Base-by-base conservation (phyloP, 2,888 invertebrate species). In the Sussaba pulchella region DNA sequence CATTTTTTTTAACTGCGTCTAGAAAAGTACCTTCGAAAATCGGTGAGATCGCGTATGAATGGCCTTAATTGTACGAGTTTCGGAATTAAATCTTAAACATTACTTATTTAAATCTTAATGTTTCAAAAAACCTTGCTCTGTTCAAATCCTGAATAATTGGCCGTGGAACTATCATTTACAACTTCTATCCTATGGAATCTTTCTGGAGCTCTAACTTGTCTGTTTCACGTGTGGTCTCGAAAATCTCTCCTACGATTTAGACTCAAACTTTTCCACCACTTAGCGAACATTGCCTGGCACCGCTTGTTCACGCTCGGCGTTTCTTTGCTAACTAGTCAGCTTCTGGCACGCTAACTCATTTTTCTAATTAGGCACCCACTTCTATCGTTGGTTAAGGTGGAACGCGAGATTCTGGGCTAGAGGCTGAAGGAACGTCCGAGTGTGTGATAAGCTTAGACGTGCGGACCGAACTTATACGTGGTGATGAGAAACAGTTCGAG, bases 361-460 rank as follows among this genome's bases (percentile, higher is more conserved):
- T 91, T 91, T 90, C 89, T 91, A 91, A 91, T 91, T 91, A 91
- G 88, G 82, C 81, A 74, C 78, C 78, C 86, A 86, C 86, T 88
- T 88, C 87, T 87, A 88, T 87, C 86, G 84, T 83, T 74, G 73
- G 36, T 36, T 2, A 45, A 61, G 52, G 17, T 43, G 36, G 73
- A 52, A 67, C 45, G 8, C 24, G 14, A 26, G 43, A 10, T 12
- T 14, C 14, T 54, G 4, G 4, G 12, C 9, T 31, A 21, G 12
- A 39, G 70, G 78, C 81, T 50, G 57, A 59, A 73, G 73, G 83
- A 81, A 84, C 84, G 85, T 61, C 82, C 78, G 74, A 83, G 85
- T 87, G 83, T 78, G 82, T 88, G 89, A 89, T 89, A 87, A 89
- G 90, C 88, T 91, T 88, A 86, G 88, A 88, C 86, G 87, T 87